Base-by-base conservation (phyloP, 2,888 invertebrate genomes). In the Noctua pronuba region DNA sequence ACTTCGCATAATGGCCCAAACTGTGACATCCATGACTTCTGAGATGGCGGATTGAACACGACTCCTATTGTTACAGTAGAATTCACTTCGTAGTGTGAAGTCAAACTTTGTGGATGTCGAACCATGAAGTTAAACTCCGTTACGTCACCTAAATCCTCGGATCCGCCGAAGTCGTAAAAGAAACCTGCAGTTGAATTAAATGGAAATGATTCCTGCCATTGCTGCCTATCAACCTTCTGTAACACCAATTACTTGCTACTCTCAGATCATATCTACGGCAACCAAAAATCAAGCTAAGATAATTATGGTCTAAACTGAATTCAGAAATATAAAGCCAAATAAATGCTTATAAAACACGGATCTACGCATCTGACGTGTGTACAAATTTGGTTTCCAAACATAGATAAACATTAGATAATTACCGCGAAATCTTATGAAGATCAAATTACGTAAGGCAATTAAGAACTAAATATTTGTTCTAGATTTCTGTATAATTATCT, bases 391-490 rank as follows among this genome's bases (percentile, higher is more conserved):
- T 66, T 55, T 46, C 24, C 16, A 55, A 75, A 80, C 41, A 10
- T 28, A 38, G 24, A 58, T 52, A 38, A 74, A 66, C 18, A 70
- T 81, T 68, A 68, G 62, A 58, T 73, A 84, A 77, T 55, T 67
- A 65, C 58, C 28, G 31, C 38, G 16, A 76, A 77, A 77, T 79
- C 64, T 49, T 62, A 73, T 49, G 55, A 67, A 73, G 46, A 82
- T 75, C 60, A 55, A 58, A 72, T 85, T 82, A 82, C 73, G 41
- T 82, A 85, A 85, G 41, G 7, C 18, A 71, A 79, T 76, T 76
- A 76, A 38, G 41, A 74, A 46, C 55, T 44, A 67, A 80, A 65
- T 80, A 80, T 77, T 83, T 84, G 71, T 68, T 76, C 71, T 80
- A 77, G 71, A 80, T 74, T 77, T 60, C 41, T 35, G 60, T 41